These are phyloP conservation scores for Drosophila equinoxialis DNA, from an alignment of 1,140 invertebrate genomes.

Conservation along the genomic window DNA sequence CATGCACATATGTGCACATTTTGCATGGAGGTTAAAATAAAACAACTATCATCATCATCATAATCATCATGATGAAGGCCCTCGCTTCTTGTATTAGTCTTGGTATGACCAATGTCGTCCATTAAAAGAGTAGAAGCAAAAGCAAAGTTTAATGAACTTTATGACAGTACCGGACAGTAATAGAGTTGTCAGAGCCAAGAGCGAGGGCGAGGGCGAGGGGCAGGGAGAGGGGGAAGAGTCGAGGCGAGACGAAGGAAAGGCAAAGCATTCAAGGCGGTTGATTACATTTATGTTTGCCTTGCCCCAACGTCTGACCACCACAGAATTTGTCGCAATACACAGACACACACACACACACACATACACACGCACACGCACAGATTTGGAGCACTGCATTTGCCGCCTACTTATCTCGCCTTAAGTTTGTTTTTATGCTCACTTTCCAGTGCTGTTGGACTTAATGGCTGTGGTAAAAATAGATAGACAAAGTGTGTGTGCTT, in stretches of 20 bases:
- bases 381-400: conserved; percentile 36
- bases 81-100: conserved; percentile 12
- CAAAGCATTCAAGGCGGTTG: conserved; percentile 28
- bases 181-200: conserved; percentile 1
- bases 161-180: conserved; percentile 33
- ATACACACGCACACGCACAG: conserved; percentile 10
- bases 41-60: conserved; percentile 1
- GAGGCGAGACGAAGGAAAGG: conserved; percentile 12
- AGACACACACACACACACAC: conserved; percentile 7
- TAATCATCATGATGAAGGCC: not conserved
- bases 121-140: conserved; percentile 33
- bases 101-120: conserved; percentile 29
- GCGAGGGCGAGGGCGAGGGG: not conserved
- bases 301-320: conserved; percentile 20
- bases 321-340: conserved; percentile 40
- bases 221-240: not conserved
- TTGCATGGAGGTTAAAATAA: not conserved
- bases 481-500: not conserved
- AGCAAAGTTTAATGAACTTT: conserved; percentile 51
- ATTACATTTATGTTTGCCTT: conserved; percentile 33
- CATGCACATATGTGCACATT: not conserved
- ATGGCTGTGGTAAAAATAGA: conserved; percentile 22
- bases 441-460: conserved; percentile 38
- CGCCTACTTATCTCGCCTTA: conserved; percentile 40
- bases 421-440: conserved; percentile 43